Base-by-base conservation (phyloP, 2,797 vertebrate species). In the Acipenser ruthenus region DNA sequence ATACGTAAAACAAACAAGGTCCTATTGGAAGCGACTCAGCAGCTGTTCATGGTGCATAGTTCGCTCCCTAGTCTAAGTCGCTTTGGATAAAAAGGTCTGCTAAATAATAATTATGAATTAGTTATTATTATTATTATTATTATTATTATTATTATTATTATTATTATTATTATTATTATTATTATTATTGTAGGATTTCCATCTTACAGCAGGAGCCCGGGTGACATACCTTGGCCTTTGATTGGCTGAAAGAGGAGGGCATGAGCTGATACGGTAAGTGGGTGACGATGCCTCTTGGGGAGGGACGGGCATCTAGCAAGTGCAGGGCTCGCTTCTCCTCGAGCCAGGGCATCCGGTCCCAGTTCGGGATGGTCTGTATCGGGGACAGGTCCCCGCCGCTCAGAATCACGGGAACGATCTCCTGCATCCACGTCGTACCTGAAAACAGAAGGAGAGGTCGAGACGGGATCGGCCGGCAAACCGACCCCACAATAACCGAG, bases 281-380 rank as follows among this genome's bases (percentile, higher is more conserved):
- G 18, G 93, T 83, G n/a, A 86, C 90, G 62, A 94, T 69, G 7
- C 86, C 77, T 6, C 91, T 88, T 3, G 94, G 93, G 1, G 69
- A 69, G 10, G 71, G 0, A 64, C 83, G 12, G 51, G 80, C 70
- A 51, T 85, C 83, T 58, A 90, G 50, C 51, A 83, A 70, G 59
- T 65, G 0, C 2, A 80, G 75, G 1, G 83, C 65, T 8, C 75
- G 65, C 11, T 64, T 78, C 23, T 89, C 87, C 74, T 94, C 93
- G 15, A 92, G 79, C 93, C 93, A 95, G 4, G 93, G 93, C 0
- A 87, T 86, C 12, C 93, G 77, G 60, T 93, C 86, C 92, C 91
- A 95, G 78, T 90, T 94, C 52, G 91, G 91, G 47, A 89, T 80
- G 0, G 80, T 88, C 1, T 71, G 82, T 8, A 88, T 79, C 8